These are phyloP conservation scores for Colostygia pectinataria DNA, from an alignment of 2,888 invertebrate species.

Conservation along the genomic window DNA sequence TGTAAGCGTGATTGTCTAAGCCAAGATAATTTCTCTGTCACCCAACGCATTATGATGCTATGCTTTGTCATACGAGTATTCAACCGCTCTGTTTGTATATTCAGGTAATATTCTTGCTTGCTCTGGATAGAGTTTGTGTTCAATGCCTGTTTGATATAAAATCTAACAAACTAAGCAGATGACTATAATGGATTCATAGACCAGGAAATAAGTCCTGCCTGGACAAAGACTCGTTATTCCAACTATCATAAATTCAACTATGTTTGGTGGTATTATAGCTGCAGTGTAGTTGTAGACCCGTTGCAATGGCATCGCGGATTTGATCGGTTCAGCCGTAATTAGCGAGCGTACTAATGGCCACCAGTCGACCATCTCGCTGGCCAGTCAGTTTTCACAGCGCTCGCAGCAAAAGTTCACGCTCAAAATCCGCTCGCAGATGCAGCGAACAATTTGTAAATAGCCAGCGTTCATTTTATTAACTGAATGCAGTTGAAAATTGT, in stretches of 20 bases:
- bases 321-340: slow-evolving; percentile 58
- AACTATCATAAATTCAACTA: slow-evolving; percentile 9
- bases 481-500: slow-evolving; percentile 23
- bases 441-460: slow-evolving; percentile 45
- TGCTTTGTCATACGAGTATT: slow-evolving; percentile 36
- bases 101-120: background rate
- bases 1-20: slow-evolving; percentile 9
- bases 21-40: slow-evolving; percentile 46
- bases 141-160: background rate
- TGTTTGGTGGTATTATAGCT: slow-evolving; percentile 18
- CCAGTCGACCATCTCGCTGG: slow-evolving; percentile 37
- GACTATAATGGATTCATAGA: too few species aligned
- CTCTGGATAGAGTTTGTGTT: background rate
- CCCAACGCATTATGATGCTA: slow-evolving; percentile 34
- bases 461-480: slow-evolving; percentile 36
- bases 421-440: slow-evolving; percentile 41
- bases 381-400: slow-evolving; percentile 39
- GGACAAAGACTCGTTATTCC: slow-evolving; percentile 18
- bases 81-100: slow-evolving; percentile 9
- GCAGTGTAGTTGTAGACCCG: slow-evolving; percentile 29
- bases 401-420: slow-evolving; percentile 42
- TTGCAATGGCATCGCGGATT: slow-evolving; percentile 41
- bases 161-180: too few species aligned
- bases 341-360: slow-evolving; percentile 61
- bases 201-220: slow-evolving; percentile 1